A percentile compares a stretch with the other conserved stretches of the same genome.
phyloP scores from a whole-genome alignment of 1,140 invertebrate species.

The Antheraea mylitta region DNA sequence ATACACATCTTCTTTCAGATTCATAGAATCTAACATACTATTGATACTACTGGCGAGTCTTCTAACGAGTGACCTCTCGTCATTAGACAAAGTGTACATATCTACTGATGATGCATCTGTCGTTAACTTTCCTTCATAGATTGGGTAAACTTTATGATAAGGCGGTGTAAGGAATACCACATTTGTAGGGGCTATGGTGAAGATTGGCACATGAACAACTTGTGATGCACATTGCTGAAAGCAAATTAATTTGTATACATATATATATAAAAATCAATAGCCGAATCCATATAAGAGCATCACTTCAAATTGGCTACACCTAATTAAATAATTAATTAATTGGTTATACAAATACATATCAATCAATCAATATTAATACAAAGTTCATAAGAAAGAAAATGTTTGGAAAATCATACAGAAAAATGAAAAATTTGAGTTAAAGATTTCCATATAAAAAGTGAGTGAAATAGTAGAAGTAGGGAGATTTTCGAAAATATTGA shows the following conservation, averaged over 20 bases:
- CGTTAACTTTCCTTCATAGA: constrained; percentile 69
- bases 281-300: neutral
- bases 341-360: too few relatives aligned
- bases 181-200: constrained; percentile 80
- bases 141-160: constrained; percentile 81
- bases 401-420: too few relatives aligned
- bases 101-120: constrained; percentile 67
- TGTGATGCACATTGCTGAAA: constrained; percentile 79
- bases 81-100: constrained; percentile 58
- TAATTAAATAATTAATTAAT: too few relatives aligned
- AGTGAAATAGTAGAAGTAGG: too few relatives aligned
- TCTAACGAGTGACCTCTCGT: constrained; percentile 57
- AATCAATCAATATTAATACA: too few relatives aligned
- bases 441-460: too few relatives aligned
- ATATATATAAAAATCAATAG: neutral
- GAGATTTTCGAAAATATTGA: too few relatives aligned
- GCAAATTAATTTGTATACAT: neutral
- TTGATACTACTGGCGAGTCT: constrained; percentile 80
- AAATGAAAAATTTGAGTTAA: too few relatives aligned
- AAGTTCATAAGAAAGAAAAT: too few relatives aligned
- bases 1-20: constrained; percentile 83
- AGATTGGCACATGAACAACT: constrained; percentile 82
- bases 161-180: constrained; percentile 83
- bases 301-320: too few relatives aligned
- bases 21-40: constrained; percentile 80